Conservation (phyloP, 2,113 vertebrate species). For the Ia io region DNA sequence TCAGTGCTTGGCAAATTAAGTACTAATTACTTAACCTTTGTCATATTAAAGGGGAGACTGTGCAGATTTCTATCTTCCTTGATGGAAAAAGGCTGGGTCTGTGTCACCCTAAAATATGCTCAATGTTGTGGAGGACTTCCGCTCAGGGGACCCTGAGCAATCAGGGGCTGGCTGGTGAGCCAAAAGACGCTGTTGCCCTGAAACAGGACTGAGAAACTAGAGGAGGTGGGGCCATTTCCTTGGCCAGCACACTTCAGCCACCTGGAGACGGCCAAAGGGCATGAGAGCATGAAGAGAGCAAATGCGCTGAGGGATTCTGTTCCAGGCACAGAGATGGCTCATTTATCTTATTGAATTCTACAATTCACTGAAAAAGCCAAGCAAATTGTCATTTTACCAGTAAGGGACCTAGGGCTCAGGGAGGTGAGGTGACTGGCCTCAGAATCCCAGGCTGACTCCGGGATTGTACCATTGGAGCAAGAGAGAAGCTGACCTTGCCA, state of each 20-base stretch:
- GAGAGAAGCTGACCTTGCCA: background rate
- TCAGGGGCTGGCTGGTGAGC: background rate
- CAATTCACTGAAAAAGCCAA: background rate
- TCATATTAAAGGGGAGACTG: background rate
- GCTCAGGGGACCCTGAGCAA: background rate
- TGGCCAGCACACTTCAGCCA: background rate
- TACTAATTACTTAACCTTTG: background rate
- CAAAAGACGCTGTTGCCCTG: background rate
- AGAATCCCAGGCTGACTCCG: background rate
- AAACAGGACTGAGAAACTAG: background rate
- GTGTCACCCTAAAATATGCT: background rate
- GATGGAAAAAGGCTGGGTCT: background rate
- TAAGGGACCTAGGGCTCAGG: background rate
- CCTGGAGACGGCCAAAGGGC: background rate
- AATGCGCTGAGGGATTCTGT: background rate
- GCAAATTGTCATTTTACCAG: background rate
- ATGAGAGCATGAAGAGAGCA: background rate
- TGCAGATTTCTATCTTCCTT: background rate
- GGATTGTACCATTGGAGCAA: background rate
- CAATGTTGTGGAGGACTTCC: background rate
- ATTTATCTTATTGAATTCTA: background rate
- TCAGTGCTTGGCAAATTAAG: background rate
- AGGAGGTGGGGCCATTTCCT: too few species aligned
- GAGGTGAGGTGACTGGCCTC: background rate
- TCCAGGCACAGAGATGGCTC: background rate